These are phyloP conservation scores for Malurus leucopterus DNA, from an alignment of 2,797 vertebrate species.

Conservation along the genomic window DNA sequence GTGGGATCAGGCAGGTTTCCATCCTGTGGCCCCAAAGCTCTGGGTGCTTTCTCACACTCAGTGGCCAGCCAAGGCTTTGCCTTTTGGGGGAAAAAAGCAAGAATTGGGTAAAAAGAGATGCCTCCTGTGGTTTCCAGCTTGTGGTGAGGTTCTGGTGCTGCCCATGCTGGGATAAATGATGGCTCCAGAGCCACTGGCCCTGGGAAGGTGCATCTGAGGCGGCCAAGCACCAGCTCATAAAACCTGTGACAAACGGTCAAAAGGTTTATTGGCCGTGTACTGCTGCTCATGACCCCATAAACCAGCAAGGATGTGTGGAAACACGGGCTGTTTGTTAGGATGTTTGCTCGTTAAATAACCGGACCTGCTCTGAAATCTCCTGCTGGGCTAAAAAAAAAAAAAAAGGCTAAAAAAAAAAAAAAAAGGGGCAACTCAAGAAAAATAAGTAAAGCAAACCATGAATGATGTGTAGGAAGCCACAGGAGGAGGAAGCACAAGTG, in stretches of 20 bases:
- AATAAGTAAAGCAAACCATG: neutral
- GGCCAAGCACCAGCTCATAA: neutral
- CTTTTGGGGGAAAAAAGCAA: neutral
- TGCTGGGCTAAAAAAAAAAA: rapidly evolving
- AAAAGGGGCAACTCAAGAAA: neutral
- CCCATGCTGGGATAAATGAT: neutral
- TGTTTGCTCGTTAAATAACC: neutral
- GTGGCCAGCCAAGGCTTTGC: neutral
- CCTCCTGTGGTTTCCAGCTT: neutral
- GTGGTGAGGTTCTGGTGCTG: neutral
- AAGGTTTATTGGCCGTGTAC: neutral
- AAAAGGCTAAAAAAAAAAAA: neutral
- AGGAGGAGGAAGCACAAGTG: neutral
- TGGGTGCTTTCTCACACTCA: neutral
- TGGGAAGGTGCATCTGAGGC: neutral
- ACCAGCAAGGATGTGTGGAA: neutral
- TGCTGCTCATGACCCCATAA: neutral
- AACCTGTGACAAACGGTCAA: neutral
- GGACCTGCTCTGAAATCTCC: neutral
- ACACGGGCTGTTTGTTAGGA: neutral
- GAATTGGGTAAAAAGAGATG: neutral
- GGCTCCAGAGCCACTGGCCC: neutral
- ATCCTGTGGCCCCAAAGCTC: neutral
- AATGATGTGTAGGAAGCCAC: neutral
- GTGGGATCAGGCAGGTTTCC: neutral